These are phyloP conservation scores for Pelosia muscerda DNA, from an alignment of 2,888 invertebrate genomes.

Conservation along the genomic window DNA sequence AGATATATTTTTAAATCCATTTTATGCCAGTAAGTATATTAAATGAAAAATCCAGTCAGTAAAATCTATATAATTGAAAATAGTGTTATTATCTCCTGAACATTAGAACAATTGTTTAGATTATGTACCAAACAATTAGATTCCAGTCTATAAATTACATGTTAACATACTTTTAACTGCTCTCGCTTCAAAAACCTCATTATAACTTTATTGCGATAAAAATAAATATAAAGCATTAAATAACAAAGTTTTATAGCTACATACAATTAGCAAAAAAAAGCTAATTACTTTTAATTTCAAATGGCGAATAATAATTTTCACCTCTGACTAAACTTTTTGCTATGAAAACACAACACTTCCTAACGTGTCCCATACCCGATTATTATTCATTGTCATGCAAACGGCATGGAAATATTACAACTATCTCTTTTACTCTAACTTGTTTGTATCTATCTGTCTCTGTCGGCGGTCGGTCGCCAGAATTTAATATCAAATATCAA, in stretches of 20 bases:
- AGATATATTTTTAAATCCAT: conserved; percentile 27
- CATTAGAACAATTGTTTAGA: conserved; percentile 1
- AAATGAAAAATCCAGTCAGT: not conserved
- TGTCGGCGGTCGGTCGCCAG: conserved; percentile 59
- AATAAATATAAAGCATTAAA: conserved; percentile 16
- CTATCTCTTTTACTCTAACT: conserved; percentile 48
- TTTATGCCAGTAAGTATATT: not conserved
- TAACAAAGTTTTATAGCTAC: conserved; percentile 24
- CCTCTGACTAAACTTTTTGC: conserved; percentile 32
- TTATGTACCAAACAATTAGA: conserved; percentile 34
- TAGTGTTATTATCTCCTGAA: not conserved
- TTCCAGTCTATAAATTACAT: conserved; percentile 25
- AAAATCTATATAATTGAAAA: not conserved
- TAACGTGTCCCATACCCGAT: conserved; percentile 61
- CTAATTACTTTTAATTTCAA: conserved; percentile 46
- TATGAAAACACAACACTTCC: conserved; percentile 57
- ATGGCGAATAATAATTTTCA: conserved; percentile 34
- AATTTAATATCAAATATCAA: conserved; percentile 82
- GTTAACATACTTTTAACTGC: conserved; percentile 26
- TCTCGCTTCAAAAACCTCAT: conserved; percentile 30
- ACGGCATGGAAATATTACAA: conserved; percentile 50
- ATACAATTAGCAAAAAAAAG: conserved; percentile 29
- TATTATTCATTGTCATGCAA: conserved; percentile 67
- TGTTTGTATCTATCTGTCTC: conserved; percentile 52
- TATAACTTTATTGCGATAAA: conserved; percentile 25